Evolutionary conservation across 2,113 vertebrate genomes (phyloP).

Genomic region (Hydrolagus affinis): DNA sequence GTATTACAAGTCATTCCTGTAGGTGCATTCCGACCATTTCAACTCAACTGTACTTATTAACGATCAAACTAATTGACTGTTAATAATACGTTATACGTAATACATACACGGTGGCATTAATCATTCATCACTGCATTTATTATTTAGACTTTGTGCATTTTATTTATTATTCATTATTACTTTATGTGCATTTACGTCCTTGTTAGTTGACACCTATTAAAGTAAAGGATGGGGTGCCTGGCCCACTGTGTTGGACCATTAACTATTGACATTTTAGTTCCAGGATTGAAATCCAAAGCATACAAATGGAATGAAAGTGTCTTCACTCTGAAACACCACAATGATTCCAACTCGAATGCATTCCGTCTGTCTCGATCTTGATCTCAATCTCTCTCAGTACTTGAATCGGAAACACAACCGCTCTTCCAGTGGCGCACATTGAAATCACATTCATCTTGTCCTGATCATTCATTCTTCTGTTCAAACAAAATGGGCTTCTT

Average conservation of each 20-base stretch:
- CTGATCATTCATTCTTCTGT: neutral
- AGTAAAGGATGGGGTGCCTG: too few species aligned
- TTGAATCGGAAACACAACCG: neutral
- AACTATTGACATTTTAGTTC: neutral
- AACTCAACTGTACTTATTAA: neutral
- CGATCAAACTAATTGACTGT: neutral
- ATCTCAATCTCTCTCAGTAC: neutral
- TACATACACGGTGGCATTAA: constrained; percentile 11
- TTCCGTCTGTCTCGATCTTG: neutral
- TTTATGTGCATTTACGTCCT: neutral
- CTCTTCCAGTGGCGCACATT: neutral
- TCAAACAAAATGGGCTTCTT: neutral
- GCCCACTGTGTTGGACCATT: neutral
- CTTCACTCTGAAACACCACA: neutral
- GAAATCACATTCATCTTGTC: neutral
- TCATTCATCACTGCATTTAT: constrained; percentile 26
- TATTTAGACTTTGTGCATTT: constrained; percentile 11
- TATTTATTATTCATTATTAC: neutral
- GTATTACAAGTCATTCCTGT: constrained; percentile 14
- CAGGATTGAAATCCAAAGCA: neutral
- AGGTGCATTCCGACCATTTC: neutral
- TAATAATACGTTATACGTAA: neutral
- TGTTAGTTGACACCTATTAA: neutral
- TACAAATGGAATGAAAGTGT: neutral
- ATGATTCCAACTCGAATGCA: neutral